Conservation (phyloP, 1,140 invertebrate genomes). For the Leptinotarsa texana region DNA sequence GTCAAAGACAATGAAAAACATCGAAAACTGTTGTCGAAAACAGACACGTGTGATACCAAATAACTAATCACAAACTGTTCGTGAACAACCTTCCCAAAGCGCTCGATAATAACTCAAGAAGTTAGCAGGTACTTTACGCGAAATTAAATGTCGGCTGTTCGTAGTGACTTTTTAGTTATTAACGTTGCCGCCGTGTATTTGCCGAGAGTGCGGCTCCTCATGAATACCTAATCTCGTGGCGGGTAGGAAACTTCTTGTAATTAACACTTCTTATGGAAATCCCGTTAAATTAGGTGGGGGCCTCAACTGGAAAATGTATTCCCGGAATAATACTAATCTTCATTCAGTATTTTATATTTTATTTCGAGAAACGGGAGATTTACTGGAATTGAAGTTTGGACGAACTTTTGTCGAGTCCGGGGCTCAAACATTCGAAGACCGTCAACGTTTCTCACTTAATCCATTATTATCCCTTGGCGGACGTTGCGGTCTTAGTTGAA, state of each 20-base stretch:
- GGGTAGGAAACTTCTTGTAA: constrained; percentile 24
- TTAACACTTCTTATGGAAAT: constrained; percentile 53
- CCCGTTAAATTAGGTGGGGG: constrained; percentile 47
- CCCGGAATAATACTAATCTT: constrained; percentile 46
- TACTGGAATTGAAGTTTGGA: constrained; percentile 37
- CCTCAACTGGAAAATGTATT: constrained; percentile 43
- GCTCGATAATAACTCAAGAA: constrained; percentile 12
- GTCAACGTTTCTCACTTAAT: constrained; percentile 34
- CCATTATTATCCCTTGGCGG: constrained; percentile 36
- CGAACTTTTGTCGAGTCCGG: constrained; percentile 26
- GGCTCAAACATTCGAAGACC: constrained; percentile 32
- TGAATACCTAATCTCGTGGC: constrained; percentile 25
- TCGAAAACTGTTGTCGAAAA: not conserved
- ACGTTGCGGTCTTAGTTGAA: too few species aligned
- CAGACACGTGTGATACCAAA: not conserved
- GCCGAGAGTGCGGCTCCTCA: constrained; percentile 19
- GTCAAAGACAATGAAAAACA: too few species aligned
- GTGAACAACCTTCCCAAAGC: not conserved
- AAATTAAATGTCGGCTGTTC: constrained; percentile 26
- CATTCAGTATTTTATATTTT: constrained; percentile 47
- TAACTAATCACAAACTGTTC: not conserved
- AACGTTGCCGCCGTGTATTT: constrained; percentile 12
- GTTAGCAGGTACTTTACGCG: constrained; percentile 17
- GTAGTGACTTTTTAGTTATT: constrained; percentile 27
- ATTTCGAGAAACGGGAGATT: constrained; percentile 30